Evolutionary conservation across 2,113 vertebrate genomes (phyloP), one percentile per base, ranked within the genome.

Genomic region (Pygoscelis antarcticus): DNA sequence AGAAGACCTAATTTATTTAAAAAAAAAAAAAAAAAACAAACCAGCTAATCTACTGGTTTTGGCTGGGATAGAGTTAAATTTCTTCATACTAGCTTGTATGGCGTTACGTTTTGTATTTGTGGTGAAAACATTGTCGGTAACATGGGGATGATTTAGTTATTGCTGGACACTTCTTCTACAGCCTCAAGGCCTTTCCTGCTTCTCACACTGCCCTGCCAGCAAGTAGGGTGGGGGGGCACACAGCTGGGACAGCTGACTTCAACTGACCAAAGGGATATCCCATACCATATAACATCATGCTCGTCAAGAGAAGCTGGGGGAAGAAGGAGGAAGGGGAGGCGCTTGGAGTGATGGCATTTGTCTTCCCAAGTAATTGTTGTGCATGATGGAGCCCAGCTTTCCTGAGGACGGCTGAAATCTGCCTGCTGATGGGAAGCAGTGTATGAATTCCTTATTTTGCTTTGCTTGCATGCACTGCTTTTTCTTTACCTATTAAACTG

Each of bases 311-410:
- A 74, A 47, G 13, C 14, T n/a, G 55, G 5, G 40, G 16, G 65
- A 68, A 47, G 21, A 51, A 81, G 16, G 4, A 36, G 18, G 57
- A 70, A 23, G 7, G 6, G 11, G 16, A 2, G 6, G 17, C 1
- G 2, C 5, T 46, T 66, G 32, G 10, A 42, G 11, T 29, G 17
- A 40, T 55, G 27, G 5, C 1, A 1, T 46, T 80, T 71, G 25
- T 22, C 51, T 71, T 80, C 15, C 16, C 40, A 47, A 49, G 40
- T 34, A 68, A 52, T 2, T 18, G 9, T 11, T 82, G 5, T 1
- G 1, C 4, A 1, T 51, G 32, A 49, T 22, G 40, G 13, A 62
- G 6, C 4, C 6, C 5, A 7, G 0, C 10, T 42, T 81, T 49
- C 69, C 38, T 81, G 62, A 10, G 17, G 7, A 47, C 30, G 15